Conservation (phyloP, 2,797 vertebrate species). For the Megaceryle alcyon region DNA sequence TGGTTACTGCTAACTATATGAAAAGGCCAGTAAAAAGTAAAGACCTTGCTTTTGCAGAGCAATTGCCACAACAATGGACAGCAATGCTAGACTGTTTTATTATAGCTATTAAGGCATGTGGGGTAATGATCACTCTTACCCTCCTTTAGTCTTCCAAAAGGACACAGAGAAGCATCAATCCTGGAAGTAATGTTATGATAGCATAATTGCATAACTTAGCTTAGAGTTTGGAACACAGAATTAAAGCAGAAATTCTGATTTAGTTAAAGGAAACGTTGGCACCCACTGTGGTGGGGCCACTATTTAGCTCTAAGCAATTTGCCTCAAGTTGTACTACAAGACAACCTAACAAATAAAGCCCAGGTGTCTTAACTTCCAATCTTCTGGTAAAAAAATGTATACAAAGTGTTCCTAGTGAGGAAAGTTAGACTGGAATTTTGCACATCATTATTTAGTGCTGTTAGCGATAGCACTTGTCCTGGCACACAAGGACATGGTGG, state of each 20-base stretch:
- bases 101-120: rapidly evolving
- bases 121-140: not conserved
- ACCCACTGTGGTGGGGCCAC: not conserved
- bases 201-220: not conserved
- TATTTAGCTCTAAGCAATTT: not conserved
- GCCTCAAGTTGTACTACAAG: not conserved
- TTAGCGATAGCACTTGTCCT: not conserved
- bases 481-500: too few species aligned
- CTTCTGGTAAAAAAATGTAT: not conserved
- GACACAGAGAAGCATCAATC: not conserved
- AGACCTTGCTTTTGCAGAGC: not conserved
- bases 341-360: not conserved
- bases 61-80: not conserved
- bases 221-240: not conserved
- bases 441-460: too few species aligned
- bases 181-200: not conserved
- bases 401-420: not conserved
- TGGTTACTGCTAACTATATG: not conserved
- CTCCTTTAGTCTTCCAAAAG: not conserved
- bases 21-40: not conserved
- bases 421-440: not conserved
- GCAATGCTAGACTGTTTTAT: not conserved
- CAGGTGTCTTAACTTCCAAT: not conserved
- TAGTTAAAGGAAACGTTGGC: not conserved
- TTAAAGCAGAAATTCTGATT: not conserved